Evolutionary conservation across 2,113 vertebrate species (phyloP).

Genomic region (Pluvianellus socialis): DNA sequence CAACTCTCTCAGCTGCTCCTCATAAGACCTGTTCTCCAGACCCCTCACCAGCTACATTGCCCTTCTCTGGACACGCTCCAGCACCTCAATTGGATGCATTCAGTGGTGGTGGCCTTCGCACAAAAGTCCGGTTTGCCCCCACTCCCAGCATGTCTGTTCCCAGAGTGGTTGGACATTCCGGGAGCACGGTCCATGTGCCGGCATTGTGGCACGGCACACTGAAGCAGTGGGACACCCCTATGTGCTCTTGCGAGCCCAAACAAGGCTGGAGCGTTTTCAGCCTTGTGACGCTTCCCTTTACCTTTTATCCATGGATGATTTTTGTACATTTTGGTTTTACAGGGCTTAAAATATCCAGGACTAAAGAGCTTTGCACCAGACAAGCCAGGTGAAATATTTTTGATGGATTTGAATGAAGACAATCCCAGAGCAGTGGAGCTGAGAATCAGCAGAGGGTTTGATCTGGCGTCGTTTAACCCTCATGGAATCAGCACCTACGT

Average conservation of each 20-base stretch:
- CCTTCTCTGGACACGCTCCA: too few species aligned
- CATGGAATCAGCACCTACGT: conserved; percentile 88
- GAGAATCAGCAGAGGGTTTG: conserved; percentile 84
- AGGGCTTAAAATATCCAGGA: conserved; percentile 83
- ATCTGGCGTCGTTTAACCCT: conserved; percentile 86
- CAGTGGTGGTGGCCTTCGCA: background rate
- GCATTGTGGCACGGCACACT: background rate
- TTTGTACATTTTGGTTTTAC: background rate
- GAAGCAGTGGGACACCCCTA: background rate
- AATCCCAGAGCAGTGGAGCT: conserved; percentile 75
- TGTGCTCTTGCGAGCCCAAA: too few species aligned
- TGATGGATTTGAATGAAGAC: conserved; percentile 81
- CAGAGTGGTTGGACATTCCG: background rate
- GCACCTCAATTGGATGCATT: too few species aligned
- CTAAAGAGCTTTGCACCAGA: conserved; percentile 69
- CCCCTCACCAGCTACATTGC: too few species aligned
- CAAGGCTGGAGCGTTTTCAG: too few species aligned
- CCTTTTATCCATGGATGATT: background rate
- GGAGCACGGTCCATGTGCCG: background rate
- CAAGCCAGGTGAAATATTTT: conserved; percentile 80
- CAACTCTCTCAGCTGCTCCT: too few species aligned
- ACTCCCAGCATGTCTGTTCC: background rate
- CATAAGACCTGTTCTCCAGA: too few species aligned
- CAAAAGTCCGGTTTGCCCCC: background rate
- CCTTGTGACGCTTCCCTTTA: background rate